Conservation (phyloP, 2,113 vertebrate species). For the Opisthocomus hoazin region DNA sequence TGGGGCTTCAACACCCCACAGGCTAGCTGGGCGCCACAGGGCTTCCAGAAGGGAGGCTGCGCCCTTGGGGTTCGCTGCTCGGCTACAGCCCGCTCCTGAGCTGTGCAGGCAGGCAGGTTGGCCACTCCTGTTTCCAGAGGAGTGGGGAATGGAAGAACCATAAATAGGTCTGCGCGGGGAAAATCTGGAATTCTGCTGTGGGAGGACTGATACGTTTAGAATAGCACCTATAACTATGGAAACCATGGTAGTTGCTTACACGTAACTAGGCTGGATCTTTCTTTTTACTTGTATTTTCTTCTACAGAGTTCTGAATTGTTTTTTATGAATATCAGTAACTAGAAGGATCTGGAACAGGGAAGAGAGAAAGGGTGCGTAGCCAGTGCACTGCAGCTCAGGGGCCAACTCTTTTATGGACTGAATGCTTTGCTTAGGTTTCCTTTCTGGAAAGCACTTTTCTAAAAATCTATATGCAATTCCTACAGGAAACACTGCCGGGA, state of each 20-base stretch:
- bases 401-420: neutral
- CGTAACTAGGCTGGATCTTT: neutral
- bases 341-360: neutral
- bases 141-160: neutral
- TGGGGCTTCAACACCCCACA: neutral
- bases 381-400: neutral
- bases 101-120: neutral
- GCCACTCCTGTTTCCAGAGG: neutral
- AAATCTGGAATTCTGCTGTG: neutral
- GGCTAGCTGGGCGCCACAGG: neutral
- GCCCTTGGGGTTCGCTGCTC: neutral
- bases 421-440: neutral
- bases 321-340: neutral
- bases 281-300: neutral
- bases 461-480: neutral
- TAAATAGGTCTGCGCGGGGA: neutral
- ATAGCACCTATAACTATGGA: neutral
- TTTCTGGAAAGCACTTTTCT: neutral
- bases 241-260: neutral
- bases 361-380: neutral
- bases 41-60: neutral
- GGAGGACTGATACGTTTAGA: neutral
- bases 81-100: neutral
- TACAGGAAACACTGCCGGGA: conserved; percentile 84
- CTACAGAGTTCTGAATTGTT: neutral